Percentiles rank a stretch among this genome's conserved stretches.
phyloP scores from a whole-genome alignment of 2,888 invertebrate species.

The Balanococcus diminutus region DNA sequence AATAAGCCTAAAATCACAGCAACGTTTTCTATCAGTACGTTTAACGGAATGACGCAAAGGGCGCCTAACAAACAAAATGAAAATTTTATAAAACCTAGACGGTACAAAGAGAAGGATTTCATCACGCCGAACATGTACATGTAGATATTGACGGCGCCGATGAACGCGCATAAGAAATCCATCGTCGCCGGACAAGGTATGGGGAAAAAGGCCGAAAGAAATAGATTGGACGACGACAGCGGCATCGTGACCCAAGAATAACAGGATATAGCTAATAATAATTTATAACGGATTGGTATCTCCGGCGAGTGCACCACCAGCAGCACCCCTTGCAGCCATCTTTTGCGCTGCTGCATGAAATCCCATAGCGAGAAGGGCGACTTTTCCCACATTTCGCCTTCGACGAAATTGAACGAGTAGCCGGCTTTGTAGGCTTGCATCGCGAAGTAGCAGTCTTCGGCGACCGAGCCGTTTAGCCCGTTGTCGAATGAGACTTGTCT shows the following conservation, averaged over 20 bases:
- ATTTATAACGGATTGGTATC: constrained; percentile 79
- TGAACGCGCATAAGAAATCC: constrained; percentile 87
- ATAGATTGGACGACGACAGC: constrained; percentile 85
- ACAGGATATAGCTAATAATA: constrained; percentile 83
- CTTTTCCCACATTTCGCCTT: constrained; percentile 99
- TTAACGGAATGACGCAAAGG: constrained; percentile 88
- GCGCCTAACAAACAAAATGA: constrained; percentile 82
- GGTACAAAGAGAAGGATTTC: constrained; percentile 89
- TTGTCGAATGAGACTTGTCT: constrained; percentile 92
- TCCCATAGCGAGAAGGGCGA: constrained; percentile 94
- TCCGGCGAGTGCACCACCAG: constrained; percentile 85
- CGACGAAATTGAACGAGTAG: constrained; percentile 91
- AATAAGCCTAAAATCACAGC: constrained; percentile 94
- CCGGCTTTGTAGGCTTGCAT: constrained; percentile 93
- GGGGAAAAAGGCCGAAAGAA: constrained; percentile 83
- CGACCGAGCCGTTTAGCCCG: constrained; percentile 95
- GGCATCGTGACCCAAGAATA: constrained; percentile 97
- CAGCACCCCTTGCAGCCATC: constrained; percentile 93
- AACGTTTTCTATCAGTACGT: constrained; percentile 91
- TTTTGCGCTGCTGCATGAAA: constrained; percentile 92
- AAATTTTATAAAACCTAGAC: constrained; percentile 81
- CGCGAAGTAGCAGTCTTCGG: constrained; percentile 96
- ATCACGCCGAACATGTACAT: constrained; percentile 98
- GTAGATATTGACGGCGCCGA: constrained; percentile 92
- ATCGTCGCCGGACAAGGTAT: constrained; percentile 83